These are phyloP conservation scores for Momotus momota DNA, from an alignment of 2,797 vertebrate genomes.

Conservation along the genomic window DNA sequence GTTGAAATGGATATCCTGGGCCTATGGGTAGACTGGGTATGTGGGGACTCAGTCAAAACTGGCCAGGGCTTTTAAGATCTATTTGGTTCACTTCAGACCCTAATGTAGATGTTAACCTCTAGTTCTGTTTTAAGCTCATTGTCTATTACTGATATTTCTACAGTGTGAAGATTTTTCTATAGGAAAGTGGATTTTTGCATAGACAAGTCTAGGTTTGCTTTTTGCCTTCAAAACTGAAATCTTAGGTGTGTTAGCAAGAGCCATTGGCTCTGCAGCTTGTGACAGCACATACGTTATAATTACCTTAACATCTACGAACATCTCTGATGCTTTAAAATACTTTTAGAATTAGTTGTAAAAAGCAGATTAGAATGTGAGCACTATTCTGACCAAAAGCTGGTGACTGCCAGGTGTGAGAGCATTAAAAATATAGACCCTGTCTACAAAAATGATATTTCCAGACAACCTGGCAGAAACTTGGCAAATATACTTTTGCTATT, in stretches of 20 bases:
- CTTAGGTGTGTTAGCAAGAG: background rate
- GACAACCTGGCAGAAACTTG: background rate
- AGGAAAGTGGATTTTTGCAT: background rate
- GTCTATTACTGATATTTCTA: background rate
- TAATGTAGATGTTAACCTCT: background rate
- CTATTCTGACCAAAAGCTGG: background rate
- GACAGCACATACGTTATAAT: background rate
- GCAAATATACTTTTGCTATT: background rate
- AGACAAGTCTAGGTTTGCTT: background rate
- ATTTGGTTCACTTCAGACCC: background rate
- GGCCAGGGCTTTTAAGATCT: background rate
- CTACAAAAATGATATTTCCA: background rate
- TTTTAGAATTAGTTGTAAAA: background rate
- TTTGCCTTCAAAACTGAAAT: background rate
- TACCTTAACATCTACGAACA: background rate
- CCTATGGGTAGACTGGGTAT: background rate
- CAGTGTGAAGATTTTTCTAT: background rate
- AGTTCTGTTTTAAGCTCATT: background rate
- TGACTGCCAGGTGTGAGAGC: background rate
- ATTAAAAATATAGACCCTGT: background rate
- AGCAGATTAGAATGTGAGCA: background rate
- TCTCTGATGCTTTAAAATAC: background rate
- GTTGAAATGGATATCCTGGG: background rate
- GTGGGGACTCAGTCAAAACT: background rate
- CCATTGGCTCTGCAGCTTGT: background rate